Percentiles rank a stretch among this genome's conserved stretches.
These are phyloP conservation scores for Lateolabrax maculatus DNA, from an alignment of 2,797 vertebrate species.

Conservation along the genomic window DNA sequence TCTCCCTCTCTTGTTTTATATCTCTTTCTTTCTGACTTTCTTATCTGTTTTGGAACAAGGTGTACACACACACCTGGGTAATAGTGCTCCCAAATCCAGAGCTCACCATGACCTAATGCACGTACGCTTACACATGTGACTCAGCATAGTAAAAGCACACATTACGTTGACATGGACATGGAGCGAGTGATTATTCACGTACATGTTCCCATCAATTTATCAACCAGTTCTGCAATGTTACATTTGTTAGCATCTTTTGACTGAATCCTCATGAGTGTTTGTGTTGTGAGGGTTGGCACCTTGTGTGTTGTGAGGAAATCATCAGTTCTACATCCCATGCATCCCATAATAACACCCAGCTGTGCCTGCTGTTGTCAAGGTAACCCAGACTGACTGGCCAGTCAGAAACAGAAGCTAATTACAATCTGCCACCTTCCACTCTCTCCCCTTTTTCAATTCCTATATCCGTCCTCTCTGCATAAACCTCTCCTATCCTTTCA, in stretches of 20 bases:
- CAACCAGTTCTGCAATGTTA: neutral
- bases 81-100: constrained; percentile 10
- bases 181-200: neutral
- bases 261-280: neutral
- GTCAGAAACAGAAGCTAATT: constrained; percentile 54
- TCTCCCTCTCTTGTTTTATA: constrained; percentile 51
- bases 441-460: constrained; percentile 14
- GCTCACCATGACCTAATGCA: constrained; percentile 59
- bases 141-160: neutral
- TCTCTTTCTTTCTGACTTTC: constrained; percentile 30
- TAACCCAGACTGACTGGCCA: constrained; percentile 55
- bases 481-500: constrained; percentile 43
- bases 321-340: constrained; percentile 28
- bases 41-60: constrained; percentile 67
- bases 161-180: constrained; percentile 5
- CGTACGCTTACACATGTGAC: constrained; percentile 55
- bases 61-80: constrained; percentile 44
- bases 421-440: constrained; percentile 27
- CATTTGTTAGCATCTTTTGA: neutral
- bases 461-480: constrained; percentile 21
- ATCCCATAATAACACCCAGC: constrained; percentile 49
- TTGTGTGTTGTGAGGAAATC: constrained; percentile 12
- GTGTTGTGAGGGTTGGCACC: neutral
- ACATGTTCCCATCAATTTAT: neutral
- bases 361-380: constrained; percentile 59